Percentiles rank a stretch among this genome's conserved stretches.
Conservation (phyloP, 2,888 invertebrate species). For the Tinea semifulvella region DNA sequence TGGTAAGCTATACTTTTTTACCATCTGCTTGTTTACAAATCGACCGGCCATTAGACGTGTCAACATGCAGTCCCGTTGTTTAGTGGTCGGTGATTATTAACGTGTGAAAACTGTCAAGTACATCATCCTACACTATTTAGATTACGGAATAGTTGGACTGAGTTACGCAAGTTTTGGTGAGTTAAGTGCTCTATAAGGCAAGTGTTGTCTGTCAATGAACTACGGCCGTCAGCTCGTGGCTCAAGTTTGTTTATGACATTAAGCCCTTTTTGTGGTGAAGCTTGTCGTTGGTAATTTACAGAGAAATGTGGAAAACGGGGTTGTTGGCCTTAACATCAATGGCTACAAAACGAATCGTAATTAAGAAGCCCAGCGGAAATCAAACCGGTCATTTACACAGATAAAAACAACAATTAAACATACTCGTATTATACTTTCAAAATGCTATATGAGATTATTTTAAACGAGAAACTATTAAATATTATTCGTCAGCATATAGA, state of each 20-base stretch:
- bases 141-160: conserved; percentile 31
- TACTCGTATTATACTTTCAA: too few species aligned
- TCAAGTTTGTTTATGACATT: conserved; percentile 48
- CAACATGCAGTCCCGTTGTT: background rate
- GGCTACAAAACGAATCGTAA: too few species aligned
- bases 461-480: too few species aligned
- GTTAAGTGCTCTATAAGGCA: conserved; percentile 50
- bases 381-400: too few species aligned
- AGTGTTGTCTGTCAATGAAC: conserved; percentile 58
- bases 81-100: background rate
- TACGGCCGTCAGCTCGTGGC: conserved; percentile 33
- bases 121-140: conserved; percentile 21
- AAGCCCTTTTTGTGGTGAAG: conserved; percentile 44
- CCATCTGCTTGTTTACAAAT: background rate
- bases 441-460: too few species aligned
- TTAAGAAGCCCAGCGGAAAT: too few species aligned
- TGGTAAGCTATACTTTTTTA: conserved; percentile 40
- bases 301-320: background rate
- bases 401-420: too few species aligned
- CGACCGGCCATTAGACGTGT: background rate
- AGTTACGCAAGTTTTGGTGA: conserved; percentile 51
- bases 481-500: too few species aligned
- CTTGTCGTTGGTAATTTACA: conserved; percentile 20
- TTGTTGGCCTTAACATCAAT: too few species aligned
- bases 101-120: background rate